Percentiles rank a stretch among this genome's conserved stretches.
Conservation (phyloP, 2,797 vertebrate species). For the Phrynocephalus forsythii region DNA sequence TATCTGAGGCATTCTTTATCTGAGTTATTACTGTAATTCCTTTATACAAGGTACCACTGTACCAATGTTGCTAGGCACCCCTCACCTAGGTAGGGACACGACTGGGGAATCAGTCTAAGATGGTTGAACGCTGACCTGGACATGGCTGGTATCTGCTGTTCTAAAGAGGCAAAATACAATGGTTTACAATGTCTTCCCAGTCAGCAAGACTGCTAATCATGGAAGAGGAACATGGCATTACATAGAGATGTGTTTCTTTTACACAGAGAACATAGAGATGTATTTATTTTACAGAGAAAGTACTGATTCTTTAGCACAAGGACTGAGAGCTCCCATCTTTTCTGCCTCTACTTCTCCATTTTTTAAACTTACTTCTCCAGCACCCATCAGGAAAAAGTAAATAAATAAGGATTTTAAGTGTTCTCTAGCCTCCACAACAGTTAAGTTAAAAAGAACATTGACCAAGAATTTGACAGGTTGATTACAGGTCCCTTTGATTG, state of each 20-base stretch:
- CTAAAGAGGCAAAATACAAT: not conserved
- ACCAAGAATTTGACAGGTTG: not conserved
- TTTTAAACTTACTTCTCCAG: not conserved
- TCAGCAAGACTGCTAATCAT: not conserved
- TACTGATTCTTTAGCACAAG: not conserved
- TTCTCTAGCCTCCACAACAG: not conserved
- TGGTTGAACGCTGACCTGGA: too few relatives aligned
- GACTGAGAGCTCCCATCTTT: not conserved
- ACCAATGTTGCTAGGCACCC: too few relatives aligned
- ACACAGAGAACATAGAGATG: not conserved
- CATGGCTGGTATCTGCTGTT: not conserved
- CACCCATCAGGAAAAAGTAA: not conserved
- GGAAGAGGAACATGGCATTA: not conserved
- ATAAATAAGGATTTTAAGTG: not conserved
- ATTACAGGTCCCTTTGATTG: too few relatives aligned
- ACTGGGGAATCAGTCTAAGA: too few relatives aligned
- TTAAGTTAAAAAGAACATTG: not conserved
- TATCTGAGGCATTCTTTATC: too few relatives aligned
- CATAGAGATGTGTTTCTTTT: not conserved
- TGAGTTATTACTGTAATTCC: too few relatives aligned
- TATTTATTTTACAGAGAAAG: not conserved
- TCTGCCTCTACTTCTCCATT: too few relatives aligned
- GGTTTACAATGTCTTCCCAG: not conserved
- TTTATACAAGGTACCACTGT: too few relatives aligned
- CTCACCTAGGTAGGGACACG: too few relatives aligned